Base-by-base conservation (phyloP, 1,140 invertebrate genomes). In the Bombus fervidus region DNA sequence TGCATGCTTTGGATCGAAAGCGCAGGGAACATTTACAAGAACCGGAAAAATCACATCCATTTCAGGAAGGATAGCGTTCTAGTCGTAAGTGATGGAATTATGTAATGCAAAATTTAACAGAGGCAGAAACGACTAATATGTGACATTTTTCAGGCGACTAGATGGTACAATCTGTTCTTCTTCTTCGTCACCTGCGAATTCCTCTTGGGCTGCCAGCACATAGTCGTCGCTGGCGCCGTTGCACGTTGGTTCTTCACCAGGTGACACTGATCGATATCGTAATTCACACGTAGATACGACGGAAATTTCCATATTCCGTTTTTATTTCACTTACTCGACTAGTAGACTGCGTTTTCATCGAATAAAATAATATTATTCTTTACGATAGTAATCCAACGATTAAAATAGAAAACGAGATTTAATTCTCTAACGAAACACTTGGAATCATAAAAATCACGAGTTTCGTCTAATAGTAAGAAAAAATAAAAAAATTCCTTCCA, bases 241-340 rank as follows among this genome's bases (percentile, higher is more conserved):
- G 95, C 97, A 0, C 95, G 95, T 22, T 98, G 97, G 97, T 98
- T 97, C 91, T 98, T 98, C 90, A 96, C 96, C 39, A 97, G 97
- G 97, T 98, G 94, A 90, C 78, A 37, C 31, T 81, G 43, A 85
- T 85, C 83, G 53, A 85, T 80, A 85, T 73, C 77, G 10, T 31
- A 22, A 13, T 59, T 62, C 12, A 9, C 12, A 37, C 39, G 39
- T 72, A 39, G 18, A 84, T 41, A 71, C 64, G 15, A 28, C 25
- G 41, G 22, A 39, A 43, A 71, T 84, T 79, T 84, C n/a, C 47
- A 34, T 69, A n/a, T 13, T 47, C 18, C 41, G 6, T 76, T 37
- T 34, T 57, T 18, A 4, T 15, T 66, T 22, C 72, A 53, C 3
- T 31, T 28, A 6, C 3, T 43, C 22, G 31, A 53, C 12, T 3